Evolutionary conservation across 2,888 invertebrate species (phyloP), one percentile per base, ranked within the genome.

Genomic region (Sipha maydis): DNA sequence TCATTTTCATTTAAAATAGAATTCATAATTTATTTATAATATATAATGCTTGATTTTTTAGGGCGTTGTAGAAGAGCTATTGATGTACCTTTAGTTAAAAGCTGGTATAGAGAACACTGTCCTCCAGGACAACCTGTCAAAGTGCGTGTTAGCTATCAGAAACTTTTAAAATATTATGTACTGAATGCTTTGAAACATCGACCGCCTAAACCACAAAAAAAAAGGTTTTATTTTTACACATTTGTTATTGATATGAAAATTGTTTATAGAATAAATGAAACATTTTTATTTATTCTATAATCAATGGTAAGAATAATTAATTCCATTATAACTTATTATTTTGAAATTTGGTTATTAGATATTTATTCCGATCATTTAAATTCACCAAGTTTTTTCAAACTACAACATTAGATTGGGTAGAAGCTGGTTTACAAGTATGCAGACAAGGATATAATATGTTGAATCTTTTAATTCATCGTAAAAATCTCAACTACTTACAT

Each of bases 361-460:
- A 99, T 91, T 93, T 99, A 78, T 99, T 99, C 94, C 95, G 99
- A 56, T 99, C 99, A 0, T 99, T 99, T 93, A 99, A 99, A 92
- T 97, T 99, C 0, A 99, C 99, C 0, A 99, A 99, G 92, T 99
- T 99, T 93, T 99, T 99, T 94, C 99, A 99, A 95, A 98, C 98
- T 0, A 99, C 99, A 0, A 98, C 98, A 0, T 93, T 99, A 90
- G 99, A 99, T 93, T 99, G 99, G 99, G 99, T 99, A 3, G 99
- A 99, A 93, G 99, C 98, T 21, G 99, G 99, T 8, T 93, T 99
- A 77, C 99, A 99, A 93, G 97, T 99, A 1, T 99, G 99, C 92
- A 94, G 99, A 0, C 99, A 99, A 92, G 99, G 99, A 5, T 99
- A 99, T 93, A 99, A 99, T 92, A 99, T 99, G 99, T 93, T 99